Evolutionary conservation across 1,140 invertebrate species (phyloP).

Genomic region (Olivierus martensii): DNA sequence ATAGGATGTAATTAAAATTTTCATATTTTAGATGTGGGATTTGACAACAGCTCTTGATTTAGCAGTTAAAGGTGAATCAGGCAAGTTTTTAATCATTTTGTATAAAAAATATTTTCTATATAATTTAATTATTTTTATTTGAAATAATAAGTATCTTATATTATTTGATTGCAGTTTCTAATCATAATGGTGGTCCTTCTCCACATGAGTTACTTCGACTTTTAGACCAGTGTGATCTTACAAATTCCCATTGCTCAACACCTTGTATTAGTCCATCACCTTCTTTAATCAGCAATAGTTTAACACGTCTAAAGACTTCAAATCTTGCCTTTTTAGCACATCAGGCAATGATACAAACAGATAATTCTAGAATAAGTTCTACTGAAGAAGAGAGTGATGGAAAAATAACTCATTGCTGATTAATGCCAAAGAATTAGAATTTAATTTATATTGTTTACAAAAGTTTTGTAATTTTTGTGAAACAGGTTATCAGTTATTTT

Average conservation of each 20-base stretch:
- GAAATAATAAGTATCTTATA: constrained; percentile 3
- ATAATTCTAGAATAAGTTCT: neutral
- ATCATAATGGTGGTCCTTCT: constrained; percentile 64
- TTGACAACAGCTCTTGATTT: constrained; percentile 85
- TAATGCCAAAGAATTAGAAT: too few species aligned
- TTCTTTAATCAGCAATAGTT: constrained; percentile 3
- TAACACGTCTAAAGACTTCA: constrained; percentile 49
- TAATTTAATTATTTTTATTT: neutral
- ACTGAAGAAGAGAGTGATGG: too few species aligned
- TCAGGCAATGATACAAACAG: constrained; percentile 5
- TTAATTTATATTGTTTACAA: too few species aligned
- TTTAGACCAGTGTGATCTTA: constrained; percentile 85
- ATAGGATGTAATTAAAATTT: neutral
- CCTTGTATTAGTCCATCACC: constrained; percentile 66
- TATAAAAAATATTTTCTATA: neutral
- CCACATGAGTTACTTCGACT: constrained; percentile 75
- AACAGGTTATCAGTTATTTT: too few species aligned
- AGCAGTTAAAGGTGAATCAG: constrained; percentile 46
- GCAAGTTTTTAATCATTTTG: constrained; percentile 27
- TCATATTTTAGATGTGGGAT: constrained; percentile 71
- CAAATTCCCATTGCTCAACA: constrained; percentile 64
- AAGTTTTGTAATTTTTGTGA: too few species aligned
- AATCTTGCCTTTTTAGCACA: constrained; percentile 48
- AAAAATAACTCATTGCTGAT: too few species aligned
- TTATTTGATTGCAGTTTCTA: constrained; percentile 25